Evolutionary conservation across 2,113 vertebrate genomes (phyloP), one percentile per base, ranked within the genome.

Genomic region (Trochalopteron elliotii): DNA sequence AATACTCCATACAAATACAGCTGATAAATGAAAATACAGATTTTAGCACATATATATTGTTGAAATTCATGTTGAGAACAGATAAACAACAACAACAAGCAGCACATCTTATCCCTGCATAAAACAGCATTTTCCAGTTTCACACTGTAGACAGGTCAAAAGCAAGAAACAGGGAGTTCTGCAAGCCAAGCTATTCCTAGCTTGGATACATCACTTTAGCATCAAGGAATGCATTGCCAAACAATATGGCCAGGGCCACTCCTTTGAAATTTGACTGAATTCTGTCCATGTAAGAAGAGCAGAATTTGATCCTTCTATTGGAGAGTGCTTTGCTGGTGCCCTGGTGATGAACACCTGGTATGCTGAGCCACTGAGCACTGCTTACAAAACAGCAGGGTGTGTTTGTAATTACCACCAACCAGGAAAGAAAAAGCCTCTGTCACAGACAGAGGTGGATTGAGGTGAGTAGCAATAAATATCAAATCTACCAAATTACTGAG

Each of bases 251-350:
- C 70, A 52, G 20, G 31, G 65, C 40, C 56, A 69, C 12, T n/a
- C 25, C 27, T 65, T 42, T 21, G 15, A 39, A 24, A 78, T 70
- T 5, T 39, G 7, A 39, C 18, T 60, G n/a, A 71, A 67, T 39
- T 52, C 20, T 61, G 61, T 42, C 40, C 18, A 9, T 0, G 0
- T 14, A 52, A 44, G 16, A 53, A 40, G 27, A 47, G 30, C 30
- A 42, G 61, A 39, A 82, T 71, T 61, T 42, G 23, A 33, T 55
- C 23, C 19, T 85, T n/a, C 44, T 37, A 0, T 0, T 55, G 25
- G 10, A 21, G 20, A 88, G 11, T 7, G 33, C 53, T 68, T 23
- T 72, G 83, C 64, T 79, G 47, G 10, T 39, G 47, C 61, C 53
- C 28, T 59, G 35, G 25, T 18, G 60, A n/a, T 31, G 52, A 79